Base-by-base conservation (phyloP, 2,113 vertebrate species). In the Panthera uncia region DNA sequence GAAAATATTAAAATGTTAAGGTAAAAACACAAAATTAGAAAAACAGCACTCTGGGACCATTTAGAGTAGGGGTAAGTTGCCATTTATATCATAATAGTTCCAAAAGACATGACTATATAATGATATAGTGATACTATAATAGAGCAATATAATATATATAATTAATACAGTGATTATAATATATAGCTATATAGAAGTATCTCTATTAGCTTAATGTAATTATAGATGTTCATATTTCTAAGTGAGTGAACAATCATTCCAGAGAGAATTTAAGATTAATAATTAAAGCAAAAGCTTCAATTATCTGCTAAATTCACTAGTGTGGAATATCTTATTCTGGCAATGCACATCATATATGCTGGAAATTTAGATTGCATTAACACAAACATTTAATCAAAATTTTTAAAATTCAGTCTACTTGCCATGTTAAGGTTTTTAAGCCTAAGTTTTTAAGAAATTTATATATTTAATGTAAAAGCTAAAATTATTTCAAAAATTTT, bases 11-110 rank as follows among this genome's bases (percentile, higher is more conserved):
- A 88, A 95, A 81, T 76, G 7, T 80, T 89, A 95, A 89, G 27
- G 27, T 88, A 63, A 94, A 76, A 90, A 78, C 63, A 61, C 33
- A 93, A 68, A 98, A 96, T 94, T 73, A 69, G 80, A 85, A 79
- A 94, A 93, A 36, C 12, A 74, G 78, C 7, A 48, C n/a, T 29
- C 29, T 83, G 48, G 36, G 23, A 86, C 48, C 55, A 74, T 84
- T 83, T 83, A 93, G 29, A 94, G 15, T 82, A 68, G 48, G 5
- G 7, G 25, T 92, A 63, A 85, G 27, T 80, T 93, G 33, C n/a
- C 48, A 36, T 92, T 94, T 93, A 45, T 71, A 88, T 80, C 61
- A 61, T 74, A 73, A 23, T 83, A 25, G 10, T 81, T 84, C 57
- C 61, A 89, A 80, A 74, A 80, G 33, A 13, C 23, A 68, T 90